Evolutionary conservation across 37 sponge, comb jelly and placozoan genomes (phyloP), one percentile per base, ranked within the genome.

Genomic region (Spongilla lacustris): DNA sequence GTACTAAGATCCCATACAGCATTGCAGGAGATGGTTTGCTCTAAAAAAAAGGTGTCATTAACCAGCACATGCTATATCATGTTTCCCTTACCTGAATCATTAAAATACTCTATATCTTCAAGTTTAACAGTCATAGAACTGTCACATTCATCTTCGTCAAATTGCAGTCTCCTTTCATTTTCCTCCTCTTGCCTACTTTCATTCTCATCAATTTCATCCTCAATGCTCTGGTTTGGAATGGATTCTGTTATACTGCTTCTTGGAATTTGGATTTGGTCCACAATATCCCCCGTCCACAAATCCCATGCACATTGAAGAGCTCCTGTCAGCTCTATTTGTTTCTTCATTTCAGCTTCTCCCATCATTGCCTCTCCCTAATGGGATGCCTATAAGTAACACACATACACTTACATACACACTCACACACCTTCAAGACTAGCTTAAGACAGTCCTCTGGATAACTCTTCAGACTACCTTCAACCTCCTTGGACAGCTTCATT

Each of bases 1-100:
- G 32, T 35, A 80, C 19, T 29, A 17, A 68, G 69, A 22, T n/a
- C 19, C 80, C 80, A 80, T 10, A 80, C 80, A 80, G 10, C 58
- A 14, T 17, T 33, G 75, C 13, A 4, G 13, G 22, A 22, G 34
- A 24, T 24, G 4, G 17, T 3, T 74, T 3, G 23, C 36, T 31
- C 75, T 36, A 23, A 19, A 74, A 27, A 33, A 10, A 33, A 30
- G 34, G 34, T 30, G 1, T 26, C 75, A 74, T 21, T 0, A 5
- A 33, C 27, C 73, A 32, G n/a, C 34, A 35, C 36, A 41, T 41
- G 6, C 6, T 6, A 41, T 6, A 74, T 24, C 75, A 32, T 17
- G 24, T 30, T 4, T 27, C 24, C 0, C 24, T 32, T 13, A 29
- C 29, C 73, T 25, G 73, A 24, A 72, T 32, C 58, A 58, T 6